A percentile compares a stretch with the other conserved stretches of the same genome.
Evolutionary conservation across 92 coral and sea anemone species (phyloP).

Genomic region (Bergia puertoricense): DNA sequence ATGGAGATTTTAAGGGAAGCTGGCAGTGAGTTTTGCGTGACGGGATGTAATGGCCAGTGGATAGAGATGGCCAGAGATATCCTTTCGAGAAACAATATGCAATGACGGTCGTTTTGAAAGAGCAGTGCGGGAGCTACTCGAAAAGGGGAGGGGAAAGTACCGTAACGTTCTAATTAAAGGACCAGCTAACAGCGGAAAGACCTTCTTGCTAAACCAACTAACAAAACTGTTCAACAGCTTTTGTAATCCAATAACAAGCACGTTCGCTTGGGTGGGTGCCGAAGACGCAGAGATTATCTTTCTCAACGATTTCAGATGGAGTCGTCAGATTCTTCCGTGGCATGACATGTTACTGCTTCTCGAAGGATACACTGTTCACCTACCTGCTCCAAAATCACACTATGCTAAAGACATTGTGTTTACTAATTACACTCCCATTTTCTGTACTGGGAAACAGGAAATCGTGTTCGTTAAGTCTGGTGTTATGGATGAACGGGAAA

Average conservation of each 20-base stretch:
- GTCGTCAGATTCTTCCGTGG: conserved; percentile 30
- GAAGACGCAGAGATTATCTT: conserved; percentile 24
- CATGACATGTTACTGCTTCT: conserved; percentile 38
- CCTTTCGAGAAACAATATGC: conserved; percentile 12
- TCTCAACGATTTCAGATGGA: conserved; percentile 43
- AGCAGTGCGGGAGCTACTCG: conserved; percentile 34
- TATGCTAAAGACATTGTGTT: conserved; percentile 25
- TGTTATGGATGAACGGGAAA: conserved; percentile 32
- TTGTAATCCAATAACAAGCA: conserved; percentile 31
- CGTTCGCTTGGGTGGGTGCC: conserved; percentile 44
- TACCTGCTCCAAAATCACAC: conserved; percentile 30
- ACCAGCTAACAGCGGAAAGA: conserved; percentile 51
- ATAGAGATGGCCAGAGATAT: neutral
- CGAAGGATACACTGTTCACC: conserved; percentile 12
- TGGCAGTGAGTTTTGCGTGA: neutral
- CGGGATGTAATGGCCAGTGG: conserved; percentile 45
- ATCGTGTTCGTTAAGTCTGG: conserved; percentile 22
- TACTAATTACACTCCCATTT: conserved; percentile 34
- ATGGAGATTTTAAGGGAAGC: conserved; percentile 29
- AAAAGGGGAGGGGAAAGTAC: conserved; percentile 47
- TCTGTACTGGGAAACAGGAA: conserved; percentile 9
- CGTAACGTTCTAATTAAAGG: conserved; percentile 48
- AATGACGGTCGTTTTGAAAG: neutral
- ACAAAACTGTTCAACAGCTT: conserved; percentile 20
- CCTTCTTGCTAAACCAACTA: conserved; percentile 42